phyloP scores from a whole-genome alignment of 2,888 invertebrate genomes.

The Thymelicus lineola region DNA sequence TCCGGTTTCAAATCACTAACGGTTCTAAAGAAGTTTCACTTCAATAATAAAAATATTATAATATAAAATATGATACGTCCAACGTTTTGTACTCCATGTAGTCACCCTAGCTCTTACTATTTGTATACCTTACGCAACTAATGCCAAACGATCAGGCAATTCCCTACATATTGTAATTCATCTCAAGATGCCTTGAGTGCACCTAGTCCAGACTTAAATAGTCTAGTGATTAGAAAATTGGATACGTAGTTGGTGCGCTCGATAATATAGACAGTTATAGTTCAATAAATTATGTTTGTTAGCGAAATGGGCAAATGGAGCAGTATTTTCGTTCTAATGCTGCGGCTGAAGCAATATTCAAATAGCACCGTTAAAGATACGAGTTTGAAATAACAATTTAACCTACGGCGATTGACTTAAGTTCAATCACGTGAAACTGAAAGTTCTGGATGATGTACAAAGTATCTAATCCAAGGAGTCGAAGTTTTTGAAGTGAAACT shows the following conservation, averaged over 20 bases:
- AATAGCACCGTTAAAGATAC: slow-evolving; percentile 24
- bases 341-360: neutral
- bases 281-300: slow-evolving; percentile 37
- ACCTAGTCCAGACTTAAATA: slow-evolving; percentile 42
- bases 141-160: slow-evolving; percentile 45
- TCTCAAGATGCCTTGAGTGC: slow-evolving; percentile 47
- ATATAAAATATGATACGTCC: neutral
- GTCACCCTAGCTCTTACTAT: slow-evolving; percentile 47
- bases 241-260: slow-evolving; percentile 39
- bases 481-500: no score
- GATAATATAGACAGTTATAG: slow-evolving; percentile 44
- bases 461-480: no score
- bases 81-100: neutral
- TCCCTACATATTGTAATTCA: slow-evolving; percentile 41
- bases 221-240: slow-evolving; percentile 45
- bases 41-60: no score
- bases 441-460: neutral
- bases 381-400: slow-evolving; percentile 8
- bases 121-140: slow-evolving; percentile 48
- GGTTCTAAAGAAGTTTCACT: no score
- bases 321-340: slow-evolving; percentile 25
- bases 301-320: slow-evolving; percentile 39
- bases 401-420: neutral
- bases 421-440: neutral
- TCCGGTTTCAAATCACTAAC: no score